Percentiles rank a stretch among this genome's conserved stretches.
Evolutionary conservation across 2,113 vertebrate genomes (phyloP).

Genomic region (Phoxinus phoxinus): DNA sequence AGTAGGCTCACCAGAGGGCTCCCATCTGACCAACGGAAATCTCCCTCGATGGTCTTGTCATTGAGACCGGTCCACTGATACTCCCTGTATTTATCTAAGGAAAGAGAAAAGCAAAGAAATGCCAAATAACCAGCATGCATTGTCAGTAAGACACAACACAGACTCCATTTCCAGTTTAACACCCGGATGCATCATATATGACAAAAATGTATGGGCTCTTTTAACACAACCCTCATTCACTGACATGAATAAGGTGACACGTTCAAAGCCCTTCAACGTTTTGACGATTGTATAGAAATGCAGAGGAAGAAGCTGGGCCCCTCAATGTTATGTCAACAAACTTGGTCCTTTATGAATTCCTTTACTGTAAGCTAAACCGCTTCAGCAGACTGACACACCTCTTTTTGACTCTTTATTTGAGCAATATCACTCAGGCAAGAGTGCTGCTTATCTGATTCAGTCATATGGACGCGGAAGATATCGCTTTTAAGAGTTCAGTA

Average conservation of each 20-base stretch:
- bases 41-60: conserved; percentile 91
- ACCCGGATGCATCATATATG: conserved; percentile 5
- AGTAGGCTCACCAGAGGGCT: conserved; percentile 84
- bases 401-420: not conserved
- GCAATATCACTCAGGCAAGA: not conserved
- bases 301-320: conserved; percentile 16
- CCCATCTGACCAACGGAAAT: conserved; percentile 95
- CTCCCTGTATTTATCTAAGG: conserved; percentile 84
- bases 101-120: conserved; percentile 32
- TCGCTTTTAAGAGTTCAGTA: not conserved
- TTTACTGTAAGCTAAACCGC: not conserved
- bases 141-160: conserved; percentile 62
- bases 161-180: conserved; percentile 36
- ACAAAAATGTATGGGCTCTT: not conserved
- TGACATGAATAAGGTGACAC: not conserved
- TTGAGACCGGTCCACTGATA: conserved; percentile 96
- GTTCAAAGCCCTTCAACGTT: conserved; percentile 4
- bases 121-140: conserved; percentile 61
- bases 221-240: conserved; percentile 9
- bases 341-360: not conserved
- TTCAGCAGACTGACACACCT: not conserved
- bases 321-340: conserved; percentile 56
- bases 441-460: not conserved
- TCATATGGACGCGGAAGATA: not conserved
- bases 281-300: conserved; percentile 31